phyloP scores from a whole-genome alignment of 2,113 vertebrate genomes.

The Emydocephalus ijimae region DNA sequence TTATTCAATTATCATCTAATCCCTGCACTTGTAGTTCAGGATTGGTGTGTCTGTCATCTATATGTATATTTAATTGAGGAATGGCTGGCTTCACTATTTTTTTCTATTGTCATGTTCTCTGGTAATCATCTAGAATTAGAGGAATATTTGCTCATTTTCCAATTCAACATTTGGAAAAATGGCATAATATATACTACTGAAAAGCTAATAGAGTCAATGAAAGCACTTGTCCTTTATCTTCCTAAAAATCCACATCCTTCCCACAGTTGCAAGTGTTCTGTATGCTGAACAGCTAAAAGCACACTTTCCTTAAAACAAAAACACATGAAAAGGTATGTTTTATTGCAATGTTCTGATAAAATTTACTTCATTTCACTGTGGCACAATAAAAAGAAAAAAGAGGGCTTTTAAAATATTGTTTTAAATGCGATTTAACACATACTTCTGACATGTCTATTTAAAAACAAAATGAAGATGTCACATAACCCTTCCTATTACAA shows the following conservation, averaged over 20 bases:
- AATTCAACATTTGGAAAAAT: background rate
- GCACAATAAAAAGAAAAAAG: constrained; percentile 54
- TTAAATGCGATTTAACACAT: background rate
- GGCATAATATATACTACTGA: constrained; percentile 8
- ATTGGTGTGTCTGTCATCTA: background rate
- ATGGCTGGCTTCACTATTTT: background rate
- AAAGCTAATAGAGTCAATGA: background rate
- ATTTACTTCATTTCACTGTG: constrained; percentile 60
- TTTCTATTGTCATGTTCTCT: background rate
- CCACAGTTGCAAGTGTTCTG: constrained; percentile 34
- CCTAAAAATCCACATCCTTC: constrained; percentile 15
- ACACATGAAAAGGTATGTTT: constrained; percentile 13
- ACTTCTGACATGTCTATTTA: background rate
- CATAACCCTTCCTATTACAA: background rate
- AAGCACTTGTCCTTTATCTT: background rate
- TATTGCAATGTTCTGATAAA: constrained; percentile 35
- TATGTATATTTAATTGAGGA: background rate
- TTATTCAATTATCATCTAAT: background rate
- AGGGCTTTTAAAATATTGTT: background rate
- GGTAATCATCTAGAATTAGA: background rate
- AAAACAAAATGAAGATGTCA: background rate
- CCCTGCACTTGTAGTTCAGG: background rate
- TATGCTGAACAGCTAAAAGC: constrained; percentile 48
- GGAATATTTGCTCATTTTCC: background rate
- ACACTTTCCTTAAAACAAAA: constrained; percentile 36